Evolutionary conservation across 2,888 invertebrate genomes (phyloP).

Genomic region (Entomobrya multifasciata): DNA sequence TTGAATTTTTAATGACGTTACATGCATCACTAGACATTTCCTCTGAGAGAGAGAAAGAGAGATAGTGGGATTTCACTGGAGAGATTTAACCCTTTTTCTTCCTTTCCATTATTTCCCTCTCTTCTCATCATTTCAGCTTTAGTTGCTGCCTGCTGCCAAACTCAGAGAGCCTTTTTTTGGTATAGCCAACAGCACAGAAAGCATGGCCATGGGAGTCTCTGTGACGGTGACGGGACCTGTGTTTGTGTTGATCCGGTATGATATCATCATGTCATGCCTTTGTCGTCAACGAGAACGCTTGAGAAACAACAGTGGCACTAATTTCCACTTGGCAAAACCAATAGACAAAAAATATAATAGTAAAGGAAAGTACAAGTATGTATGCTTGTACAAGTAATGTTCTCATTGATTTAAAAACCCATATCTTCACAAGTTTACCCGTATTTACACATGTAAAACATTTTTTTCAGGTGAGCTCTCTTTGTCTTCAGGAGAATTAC

Average conservation of each 20-base stretch:
- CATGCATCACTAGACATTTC: slow-evolving; percentile 75
- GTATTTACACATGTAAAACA: slow-evolving; percentile 27
- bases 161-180: slow-evolving; percentile 30
- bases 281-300: slow-evolving; percentile 29
- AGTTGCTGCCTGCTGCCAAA: slow-evolving; percentile 30
- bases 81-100: slow-evolving; percentile 70
- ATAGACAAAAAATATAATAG: neutral
- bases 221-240: slow-evolving; percentile 58
- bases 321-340: neutral
- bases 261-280: slow-evolving; percentile 68
- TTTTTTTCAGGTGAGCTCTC: slow-evolving; percentile 7
- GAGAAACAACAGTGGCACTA: slow-evolving; percentile 30
- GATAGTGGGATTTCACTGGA: slow-evolving; percentile 62
- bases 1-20: slow-evolving; percentile 80
- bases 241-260: slow-evolving; percentile 71
- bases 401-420: neutral
- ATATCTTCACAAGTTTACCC: too few relatives aligned
- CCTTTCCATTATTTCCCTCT: slow-evolving; percentile 44
- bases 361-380: too few relatives aligned
- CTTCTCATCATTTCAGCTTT: slow-evolving; percentile 38
- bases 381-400: neutral
- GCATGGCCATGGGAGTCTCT: slow-evolving; percentile 35
- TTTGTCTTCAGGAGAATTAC: slow-evolving; percentile 9
- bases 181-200: too few relatives aligned
- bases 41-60: too few relatives aligned